Conservation (phyloP, 2,888 invertebrate genomes). For the Syritta pipiens region DNA sequence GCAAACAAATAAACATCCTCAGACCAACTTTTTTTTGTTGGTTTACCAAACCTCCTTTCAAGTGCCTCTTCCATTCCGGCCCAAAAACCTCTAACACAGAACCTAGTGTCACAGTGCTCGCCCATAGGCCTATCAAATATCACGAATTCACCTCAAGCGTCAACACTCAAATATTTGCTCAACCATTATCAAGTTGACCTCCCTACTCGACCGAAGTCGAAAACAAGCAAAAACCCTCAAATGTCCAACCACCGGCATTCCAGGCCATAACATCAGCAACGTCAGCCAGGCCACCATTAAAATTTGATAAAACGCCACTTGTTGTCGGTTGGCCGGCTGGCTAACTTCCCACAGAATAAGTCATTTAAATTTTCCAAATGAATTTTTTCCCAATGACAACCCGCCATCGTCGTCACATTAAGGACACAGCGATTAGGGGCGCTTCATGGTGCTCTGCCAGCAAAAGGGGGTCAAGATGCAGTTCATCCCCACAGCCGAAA, state of each 20-base stretch:
- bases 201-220: neutral
- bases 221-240: constrained; percentile 8
- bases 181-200: constrained; percentile 21
- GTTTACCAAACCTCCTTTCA: too few species aligned
- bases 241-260: neutral
- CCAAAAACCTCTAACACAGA: neutral
- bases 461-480: constrained; percentile 65
- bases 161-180: constrained; percentile 27
- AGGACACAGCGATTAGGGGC: constrained; percentile 44
- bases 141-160: neutral
- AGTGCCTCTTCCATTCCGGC: too few species aligned
- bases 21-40: too few species aligned
- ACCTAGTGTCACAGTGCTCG: too few species aligned
- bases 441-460: neutral
- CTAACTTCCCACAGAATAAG: constrained; percentile 31
- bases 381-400: constrained; percentile 25
- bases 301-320: constrained; percentile 18
- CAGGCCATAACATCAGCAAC: neutral
- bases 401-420: constrained; percentile 10
- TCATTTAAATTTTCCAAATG: constrained; percentile 51
- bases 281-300: neutral
- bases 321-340: neutral
- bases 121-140: neutral
- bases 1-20: too few species aligned
- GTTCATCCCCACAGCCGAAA: constrained; percentile 42